A percentile compares a stretch with the other conserved stretches of the same genome.
Conservation (phyloP, 2,888 invertebrate species). For the Drosophila lacicola region DNA sequence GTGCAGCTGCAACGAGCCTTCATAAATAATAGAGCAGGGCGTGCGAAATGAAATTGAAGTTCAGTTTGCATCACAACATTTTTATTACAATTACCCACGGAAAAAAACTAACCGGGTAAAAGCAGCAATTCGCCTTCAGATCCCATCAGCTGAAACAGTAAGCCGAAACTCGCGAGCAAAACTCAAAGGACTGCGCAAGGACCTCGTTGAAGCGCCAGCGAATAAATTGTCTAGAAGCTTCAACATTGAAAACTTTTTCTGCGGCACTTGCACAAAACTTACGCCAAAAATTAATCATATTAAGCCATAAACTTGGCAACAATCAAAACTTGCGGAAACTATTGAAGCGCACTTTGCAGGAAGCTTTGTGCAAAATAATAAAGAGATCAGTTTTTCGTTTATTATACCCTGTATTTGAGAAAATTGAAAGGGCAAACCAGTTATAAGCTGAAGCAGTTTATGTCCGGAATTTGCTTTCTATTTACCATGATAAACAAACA, state of each 20-base stretch:
- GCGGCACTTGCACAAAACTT: slow-evolving; percentile 31
- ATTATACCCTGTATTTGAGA: not conserved
- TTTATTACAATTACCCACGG: slow-evolving; percentile 54
- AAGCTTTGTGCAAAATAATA: not conserved
- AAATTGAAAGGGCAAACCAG: not conserved
- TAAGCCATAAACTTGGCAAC: slow-evolving; percentile 53
- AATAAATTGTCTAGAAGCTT: slow-evolving; percentile 33
- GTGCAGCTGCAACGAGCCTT: slow-evolving; percentile 31
- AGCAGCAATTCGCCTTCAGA: slow-evolving; percentile 23
- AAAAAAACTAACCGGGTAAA: not conserved
- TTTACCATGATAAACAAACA: no score
- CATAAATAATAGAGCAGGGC: slow-evolving; percentile 67
- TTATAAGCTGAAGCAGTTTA: not conserved
- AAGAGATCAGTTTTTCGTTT: not conserved
- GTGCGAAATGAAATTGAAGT: slow-evolving; percentile 60
- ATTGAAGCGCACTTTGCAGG: slow-evolving; percentile 17
- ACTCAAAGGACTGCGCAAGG: slow-evolving; percentile 15
- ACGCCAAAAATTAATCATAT: slow-evolving; percentile 64
- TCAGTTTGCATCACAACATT: slow-evolving; percentile 59
- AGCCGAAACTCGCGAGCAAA: slow-evolving; percentile 3
- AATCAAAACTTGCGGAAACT: slow-evolving; percentile 62
- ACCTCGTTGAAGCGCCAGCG: slow-evolving; percentile 1
- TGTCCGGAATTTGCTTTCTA: not conserved
- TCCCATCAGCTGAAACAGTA: slow-evolving; percentile 22
- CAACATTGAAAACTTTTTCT: slow-evolving; percentile 30